A percentile compares a stretch with the other conserved stretches of the same genome.
These are phyloP conservation scores for Dione juno DNA, from an alignment of 2,888 invertebrate species.

Conservation along the genomic window DNA sequence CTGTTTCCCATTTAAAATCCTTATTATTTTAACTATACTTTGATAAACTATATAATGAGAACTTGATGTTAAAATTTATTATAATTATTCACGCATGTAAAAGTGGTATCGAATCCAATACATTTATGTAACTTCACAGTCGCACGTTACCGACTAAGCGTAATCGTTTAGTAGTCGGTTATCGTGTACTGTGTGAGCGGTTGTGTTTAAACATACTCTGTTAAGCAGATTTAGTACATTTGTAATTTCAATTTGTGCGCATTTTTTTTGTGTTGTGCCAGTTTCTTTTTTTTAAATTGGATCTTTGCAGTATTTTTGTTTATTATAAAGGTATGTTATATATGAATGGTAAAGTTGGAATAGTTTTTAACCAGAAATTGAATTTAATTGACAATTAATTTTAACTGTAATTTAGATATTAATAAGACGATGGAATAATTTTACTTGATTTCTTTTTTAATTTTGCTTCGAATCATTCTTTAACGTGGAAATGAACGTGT, in stretches of 20 bases:
- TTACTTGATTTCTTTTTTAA: background rate
- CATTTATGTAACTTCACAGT: constrained; percentile 49
- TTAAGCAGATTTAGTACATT: background rate
- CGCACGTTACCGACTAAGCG: constrained; percentile 61
- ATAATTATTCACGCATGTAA: background rate
- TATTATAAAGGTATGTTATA: constrained; percentile 3
- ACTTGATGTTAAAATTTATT: too few relatives aligned
- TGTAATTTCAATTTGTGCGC: background rate
- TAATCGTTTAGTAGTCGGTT: constrained; percentile 67
- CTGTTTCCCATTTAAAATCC: too few relatives aligned
- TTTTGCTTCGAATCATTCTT: too few relatives aligned
- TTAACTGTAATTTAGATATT: background rate
- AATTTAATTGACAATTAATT: background rate
- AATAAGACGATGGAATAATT: too few relatives aligned
- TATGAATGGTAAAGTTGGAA: too few relatives aligned
- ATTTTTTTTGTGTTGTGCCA: background rate
- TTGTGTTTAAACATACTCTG: background rate
- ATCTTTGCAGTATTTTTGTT: constrained; percentile 2
- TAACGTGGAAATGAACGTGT: too few relatives aligned
- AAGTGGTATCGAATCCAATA: background rate
- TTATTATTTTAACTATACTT: too few relatives aligned
- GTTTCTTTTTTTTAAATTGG: background rate
- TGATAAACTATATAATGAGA: too few relatives aligned
- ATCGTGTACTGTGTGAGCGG: constrained; percentile 9
- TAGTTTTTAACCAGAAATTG: too few relatives aligned